These are phyloP conservation scores for Melolontha melolontha DNA, from an alignment of 2,888 invertebrate species.

Conservation along the genomic window DNA sequence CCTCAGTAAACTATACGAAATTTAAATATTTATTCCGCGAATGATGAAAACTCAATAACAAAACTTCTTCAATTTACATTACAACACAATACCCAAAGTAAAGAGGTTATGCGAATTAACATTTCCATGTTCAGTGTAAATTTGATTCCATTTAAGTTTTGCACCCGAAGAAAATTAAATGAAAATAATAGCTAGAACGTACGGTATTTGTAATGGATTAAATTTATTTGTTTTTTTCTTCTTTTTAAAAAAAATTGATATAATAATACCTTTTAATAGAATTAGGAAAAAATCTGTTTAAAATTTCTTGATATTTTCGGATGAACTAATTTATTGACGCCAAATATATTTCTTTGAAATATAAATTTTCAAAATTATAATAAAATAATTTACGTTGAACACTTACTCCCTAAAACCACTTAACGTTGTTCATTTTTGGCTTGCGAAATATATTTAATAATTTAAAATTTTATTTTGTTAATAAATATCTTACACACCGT, in stretches of 20 bases:
- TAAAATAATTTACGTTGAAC: too few species aligned
- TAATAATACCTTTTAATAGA: not conserved
- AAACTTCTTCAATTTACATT: conserved; percentile 36
- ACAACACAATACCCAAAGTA: conserved; percentile 15
- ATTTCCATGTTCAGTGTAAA: conserved; percentile 11
- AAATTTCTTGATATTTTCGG: too few species aligned
- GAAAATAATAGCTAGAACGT: conserved; percentile 9
- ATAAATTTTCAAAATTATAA: too few species aligned
- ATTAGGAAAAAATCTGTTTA: too few species aligned
- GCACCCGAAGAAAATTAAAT: conserved; percentile 17
- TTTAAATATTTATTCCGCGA: conserved; percentile 41
- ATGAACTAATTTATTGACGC: too few species aligned
- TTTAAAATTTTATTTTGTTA: too few species aligned
- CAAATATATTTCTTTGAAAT: too few species aligned
- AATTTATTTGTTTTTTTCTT: not conserved
- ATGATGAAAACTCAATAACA: conserved; percentile 34
- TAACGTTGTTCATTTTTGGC: too few species aligned
- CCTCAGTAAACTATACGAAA: conserved; percentile 29
- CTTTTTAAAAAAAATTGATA: not conserved
- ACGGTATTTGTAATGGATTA: not conserved
- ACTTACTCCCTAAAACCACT: too few species aligned
- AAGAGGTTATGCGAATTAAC: conserved; percentile 23
- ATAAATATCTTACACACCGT: too few species aligned
- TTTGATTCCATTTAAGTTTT: conserved; percentile 17
- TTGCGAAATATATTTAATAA: too few species aligned